These are phyloP conservation scores for Meleagris gallopavo DNA, from an alignment of 2,113 vertebrate genomes.

Conservation along the genomic window DNA sequence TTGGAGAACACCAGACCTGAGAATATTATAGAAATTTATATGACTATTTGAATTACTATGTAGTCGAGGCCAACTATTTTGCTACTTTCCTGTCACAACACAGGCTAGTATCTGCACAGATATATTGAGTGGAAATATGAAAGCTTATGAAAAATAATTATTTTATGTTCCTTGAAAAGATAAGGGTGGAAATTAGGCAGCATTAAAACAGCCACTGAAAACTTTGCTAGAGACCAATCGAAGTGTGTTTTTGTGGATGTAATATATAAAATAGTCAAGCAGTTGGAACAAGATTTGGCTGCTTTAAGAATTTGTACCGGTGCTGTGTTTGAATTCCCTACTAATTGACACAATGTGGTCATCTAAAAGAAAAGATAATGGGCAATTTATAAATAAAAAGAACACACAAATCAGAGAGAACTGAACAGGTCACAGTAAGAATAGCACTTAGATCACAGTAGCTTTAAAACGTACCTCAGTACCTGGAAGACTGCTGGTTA, in stretches of 20 bases:
- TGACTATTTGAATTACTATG: not conserved
- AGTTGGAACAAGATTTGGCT: not conserved
- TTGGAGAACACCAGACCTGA: not conserved
- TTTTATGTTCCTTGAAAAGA: not conserved
- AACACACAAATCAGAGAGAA: not conserved
- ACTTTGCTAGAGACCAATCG: not conserved
- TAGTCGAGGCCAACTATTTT: not conserved
- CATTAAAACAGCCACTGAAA: not conserved
- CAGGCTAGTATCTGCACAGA: not conserved
- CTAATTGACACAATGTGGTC: not conserved
- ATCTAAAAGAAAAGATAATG: not conserved
- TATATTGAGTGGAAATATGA: not conserved
- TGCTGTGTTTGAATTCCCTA: not conserved
- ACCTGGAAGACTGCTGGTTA: not conserved
- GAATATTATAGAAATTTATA: not conserved
- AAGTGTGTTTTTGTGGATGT: not conserved
- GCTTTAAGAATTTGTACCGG: not conserved
- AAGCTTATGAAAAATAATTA: not conserved
- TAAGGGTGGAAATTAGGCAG: not conserved
- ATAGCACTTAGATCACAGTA: not conserved
- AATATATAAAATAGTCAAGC: not conserved
- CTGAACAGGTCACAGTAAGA: not conserved
- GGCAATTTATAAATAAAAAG: not conserved
- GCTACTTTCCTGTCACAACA: not conserved
- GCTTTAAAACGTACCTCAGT: not conserved